phyloP scores from a whole-genome alignment of 2,797 vertebrate species.

The Myotis myotis region DNA sequence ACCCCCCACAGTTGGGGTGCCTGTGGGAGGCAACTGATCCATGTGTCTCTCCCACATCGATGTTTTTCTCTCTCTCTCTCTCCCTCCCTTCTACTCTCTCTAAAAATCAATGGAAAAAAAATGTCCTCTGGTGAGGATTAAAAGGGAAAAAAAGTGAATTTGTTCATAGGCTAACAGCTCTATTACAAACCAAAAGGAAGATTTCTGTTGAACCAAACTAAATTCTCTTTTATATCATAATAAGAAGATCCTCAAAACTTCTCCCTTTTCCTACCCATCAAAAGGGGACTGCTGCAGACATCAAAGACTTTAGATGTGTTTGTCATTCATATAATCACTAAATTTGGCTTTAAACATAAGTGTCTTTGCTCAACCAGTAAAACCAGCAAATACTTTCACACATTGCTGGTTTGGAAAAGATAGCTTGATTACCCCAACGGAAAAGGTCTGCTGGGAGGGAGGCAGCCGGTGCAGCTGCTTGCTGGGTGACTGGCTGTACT shows the following conservation, averaged over 20 bases:
- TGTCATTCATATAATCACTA: background rate
- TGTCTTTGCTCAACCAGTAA: background rate
- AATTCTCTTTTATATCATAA: constrained; percentile 8
- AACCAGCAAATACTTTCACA: background rate
- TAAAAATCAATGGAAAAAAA: too few species aligned
- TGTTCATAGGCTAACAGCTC: background rate
- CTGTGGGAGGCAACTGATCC: too few species aligned
- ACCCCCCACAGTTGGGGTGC: too few species aligned
- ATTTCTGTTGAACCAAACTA: background rate
- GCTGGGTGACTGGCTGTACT: constrained; percentile 82
- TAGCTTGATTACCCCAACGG: background rate
- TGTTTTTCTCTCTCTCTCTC: too few species aligned
- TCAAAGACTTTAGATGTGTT: background rate
- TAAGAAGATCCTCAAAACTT: background rate
- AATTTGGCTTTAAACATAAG: constrained; percentile 52
- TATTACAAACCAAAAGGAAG: background rate
- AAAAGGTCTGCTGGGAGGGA: background rate
- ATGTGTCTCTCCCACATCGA: too few species aligned
- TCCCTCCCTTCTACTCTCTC: too few species aligned
- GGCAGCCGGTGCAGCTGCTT: background rate
- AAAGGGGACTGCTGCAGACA: background rate
- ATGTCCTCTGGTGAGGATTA: too few species aligned
- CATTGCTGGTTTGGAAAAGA: background rate
- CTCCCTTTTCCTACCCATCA: background rate
- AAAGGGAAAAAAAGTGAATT: background rate